phyloP scores from a whole-genome alignment of 1,140 invertebrate species.

The Drosophila repletoides region DNA sequence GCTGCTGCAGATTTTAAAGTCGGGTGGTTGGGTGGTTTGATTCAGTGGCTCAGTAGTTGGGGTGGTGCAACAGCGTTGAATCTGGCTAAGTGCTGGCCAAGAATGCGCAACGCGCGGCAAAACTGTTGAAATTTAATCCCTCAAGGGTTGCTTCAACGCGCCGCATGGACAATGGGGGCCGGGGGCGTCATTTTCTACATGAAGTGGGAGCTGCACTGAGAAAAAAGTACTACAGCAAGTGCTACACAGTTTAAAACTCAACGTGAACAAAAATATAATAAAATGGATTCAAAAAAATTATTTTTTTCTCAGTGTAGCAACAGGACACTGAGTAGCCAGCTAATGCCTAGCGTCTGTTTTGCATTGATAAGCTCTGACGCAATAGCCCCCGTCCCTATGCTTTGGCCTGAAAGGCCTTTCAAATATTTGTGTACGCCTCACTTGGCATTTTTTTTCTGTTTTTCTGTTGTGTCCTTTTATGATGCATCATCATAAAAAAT shows the following conservation, averaged over 20 bases:
- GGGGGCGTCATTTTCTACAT: slow-evolving; percentile 52
- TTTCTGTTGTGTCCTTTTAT: slow-evolving; percentile 42
- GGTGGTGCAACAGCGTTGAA: slow-evolving; percentile 9
- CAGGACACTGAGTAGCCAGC: neutral
- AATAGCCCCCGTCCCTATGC: neutral
- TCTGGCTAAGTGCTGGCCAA: slow-evolving; percentile 59
- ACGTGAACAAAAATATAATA: too few species aligned
- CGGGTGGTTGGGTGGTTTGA: slow-evolving; percentile 4
- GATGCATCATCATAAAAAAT: slow-evolving; percentile 68
- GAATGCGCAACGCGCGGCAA: slow-evolving; percentile 70
- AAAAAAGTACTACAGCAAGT: too few species aligned
- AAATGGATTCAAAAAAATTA: too few species aligned
- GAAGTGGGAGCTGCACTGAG: slow-evolving; percentile 31
- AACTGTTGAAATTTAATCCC: slow-evolving; percentile 80
- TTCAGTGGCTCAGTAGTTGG: neutral
- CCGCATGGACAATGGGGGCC: neutral
- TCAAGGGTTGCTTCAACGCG: slow-evolving; percentile 80
- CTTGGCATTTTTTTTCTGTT: neutral
- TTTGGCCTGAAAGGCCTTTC: slow-evolving; percentile 23
- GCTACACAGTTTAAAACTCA: too few species aligned
- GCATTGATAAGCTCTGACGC: slow-evolving; percentile 71
- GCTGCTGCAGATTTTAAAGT: slow-evolving; percentile 13
- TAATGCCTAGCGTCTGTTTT: slow-evolving; percentile 68
- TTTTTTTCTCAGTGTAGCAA: too few species aligned
- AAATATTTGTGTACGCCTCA: slow-evolving; percentile 35